phyloP scores from a whole-genome alignment of 2,888 invertebrate genomes.

The Aphodius sticticus region DNA sequence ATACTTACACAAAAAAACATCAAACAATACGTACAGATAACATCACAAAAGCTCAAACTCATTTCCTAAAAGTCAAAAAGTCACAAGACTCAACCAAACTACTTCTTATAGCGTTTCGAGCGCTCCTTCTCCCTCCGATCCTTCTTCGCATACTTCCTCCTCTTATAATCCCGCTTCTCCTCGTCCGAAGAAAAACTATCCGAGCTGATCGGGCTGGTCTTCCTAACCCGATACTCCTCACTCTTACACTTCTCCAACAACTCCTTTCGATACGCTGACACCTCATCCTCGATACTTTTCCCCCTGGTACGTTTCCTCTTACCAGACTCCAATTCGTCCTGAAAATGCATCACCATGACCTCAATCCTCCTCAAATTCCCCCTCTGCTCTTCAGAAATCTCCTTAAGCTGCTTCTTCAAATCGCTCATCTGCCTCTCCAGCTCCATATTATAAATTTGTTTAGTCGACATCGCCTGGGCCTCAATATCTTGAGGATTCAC shows the following conservation, averaged over 20 bases:
- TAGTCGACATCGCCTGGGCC: constrained; percentile 82
- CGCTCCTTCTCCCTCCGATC: constrained; percentile 35
- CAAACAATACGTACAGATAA: background rate
- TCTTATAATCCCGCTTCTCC: constrained; percentile 32
- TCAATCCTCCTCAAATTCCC: constrained; percentile 81
- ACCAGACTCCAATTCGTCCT: constrained; percentile 90
- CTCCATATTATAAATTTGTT: constrained; percentile 79
- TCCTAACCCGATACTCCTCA: constrained; percentile 50
- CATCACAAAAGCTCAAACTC: background rate
- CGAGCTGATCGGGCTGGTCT: constrained; percentile 38
- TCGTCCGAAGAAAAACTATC: constrained; percentile 41
- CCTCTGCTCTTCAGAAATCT: constrained; percentile 59
- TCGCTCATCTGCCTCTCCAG: constrained; percentile 48
- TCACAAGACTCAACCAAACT: background rate
- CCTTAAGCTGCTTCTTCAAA: constrained; percentile 59
- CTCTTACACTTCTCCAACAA: constrained; percentile 66
- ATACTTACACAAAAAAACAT: background rate
- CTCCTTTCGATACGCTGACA: constrained; percentile 85
- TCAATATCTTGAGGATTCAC: constrained; percentile 85
- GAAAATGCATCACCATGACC: constrained; percentile 89
- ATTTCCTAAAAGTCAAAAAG: background rate
- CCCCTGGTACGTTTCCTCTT: constrained; percentile 71
- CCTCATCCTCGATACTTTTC: constrained; percentile 76
- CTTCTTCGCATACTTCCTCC: constrained; percentile 32
- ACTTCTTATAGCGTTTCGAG: constrained; percentile 30